These are phyloP conservation scores for Labeo catla DNA, from an alignment of 2,113 vertebrate species.

Conservation along the genomic window DNA sequence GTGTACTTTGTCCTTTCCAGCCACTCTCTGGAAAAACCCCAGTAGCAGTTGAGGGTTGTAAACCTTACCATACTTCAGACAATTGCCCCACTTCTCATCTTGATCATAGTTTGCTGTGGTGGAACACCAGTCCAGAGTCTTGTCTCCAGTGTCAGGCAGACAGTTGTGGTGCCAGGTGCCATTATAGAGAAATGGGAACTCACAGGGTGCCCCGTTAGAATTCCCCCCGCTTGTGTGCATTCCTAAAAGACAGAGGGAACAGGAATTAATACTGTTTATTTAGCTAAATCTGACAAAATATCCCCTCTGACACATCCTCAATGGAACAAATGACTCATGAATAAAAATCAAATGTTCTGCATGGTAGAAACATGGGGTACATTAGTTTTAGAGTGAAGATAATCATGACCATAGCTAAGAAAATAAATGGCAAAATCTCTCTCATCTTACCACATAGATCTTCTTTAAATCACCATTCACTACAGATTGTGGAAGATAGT, in stretches of 20 bases:
- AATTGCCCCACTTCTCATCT: conserved; percentile 82
- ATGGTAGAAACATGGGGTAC: background rate
- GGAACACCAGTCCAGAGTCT: conserved; percentile 81
- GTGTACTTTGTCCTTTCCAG: background rate
- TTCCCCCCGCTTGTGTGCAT: conserved; percentile 86
- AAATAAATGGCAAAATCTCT: background rate
- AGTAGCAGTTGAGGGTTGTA: background rate
- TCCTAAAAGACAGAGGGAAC: conserved; percentile 63
- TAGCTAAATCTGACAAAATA: background rate
- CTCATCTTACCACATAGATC: background rate
- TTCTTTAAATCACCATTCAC: background rate
- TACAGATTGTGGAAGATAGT: no score
- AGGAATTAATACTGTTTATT: background rate
- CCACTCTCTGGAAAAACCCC: background rate
- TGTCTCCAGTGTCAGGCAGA: conserved; percentile 63
- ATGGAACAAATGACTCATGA: background rate
- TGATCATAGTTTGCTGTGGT: conserved; percentile 79
- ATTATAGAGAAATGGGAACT: conserved; percentile 87
- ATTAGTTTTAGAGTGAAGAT: background rate
- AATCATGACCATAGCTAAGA: background rate
- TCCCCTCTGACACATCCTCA: background rate
- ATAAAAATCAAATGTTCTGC: background rate
- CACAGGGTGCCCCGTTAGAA: conserved; percentile 85
- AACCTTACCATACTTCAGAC: conserved; percentile 84
- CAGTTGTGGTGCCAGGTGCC: conserved; percentile 87